Conservation (phyloP, 2,113 vertebrate species). For the Neodon shergylaensis region DNA sequence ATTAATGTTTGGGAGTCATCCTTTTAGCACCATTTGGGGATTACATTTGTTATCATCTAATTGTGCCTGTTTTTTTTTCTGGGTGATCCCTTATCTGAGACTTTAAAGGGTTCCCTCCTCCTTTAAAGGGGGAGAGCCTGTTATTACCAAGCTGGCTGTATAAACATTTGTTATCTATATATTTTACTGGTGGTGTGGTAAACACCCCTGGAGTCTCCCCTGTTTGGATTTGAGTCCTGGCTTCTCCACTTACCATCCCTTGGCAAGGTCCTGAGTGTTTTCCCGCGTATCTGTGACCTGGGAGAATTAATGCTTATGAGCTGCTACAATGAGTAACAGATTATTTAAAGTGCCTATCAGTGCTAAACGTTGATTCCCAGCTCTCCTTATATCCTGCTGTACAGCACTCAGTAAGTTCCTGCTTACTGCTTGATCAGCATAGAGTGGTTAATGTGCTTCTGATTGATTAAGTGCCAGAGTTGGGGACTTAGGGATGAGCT, state of each 20-base stretch:
- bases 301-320: slow-evolving; percentile 10
- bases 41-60: background rate
- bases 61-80: background rate
- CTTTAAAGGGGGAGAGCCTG: background rate
- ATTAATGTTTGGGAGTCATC: background rate
- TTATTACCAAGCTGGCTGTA: background rate
- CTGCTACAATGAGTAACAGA: slow-evolving; percentile 18
- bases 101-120: background rate
- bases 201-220: background rate
- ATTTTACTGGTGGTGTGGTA: background rate
- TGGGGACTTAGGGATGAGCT: slow-evolving; percentile 29
- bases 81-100: background rate
- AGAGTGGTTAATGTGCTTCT: slow-evolving; percentile 16
- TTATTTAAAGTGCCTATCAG: slow-evolving; percentile 32
- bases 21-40: slow-evolving; percentile 48
- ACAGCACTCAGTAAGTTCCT: slow-evolving; percentile 3
- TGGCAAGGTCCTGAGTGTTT: slow-evolving; percentile 26
- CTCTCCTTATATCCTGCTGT: background rate
- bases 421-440: slow-evolving; percentile 52
- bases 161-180: slow-evolving; percentile 2
- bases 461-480: slow-evolving; percentile 60
- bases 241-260: background rate
- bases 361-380: slow-evolving; percentile 37
- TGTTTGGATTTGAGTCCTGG: slow-evolving; percentile 25
- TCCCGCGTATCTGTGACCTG: background rate